Evolutionary conservation across 2,113 vertebrate genomes (phyloP).

Genomic region (Pampusana beccarii): DNA sequence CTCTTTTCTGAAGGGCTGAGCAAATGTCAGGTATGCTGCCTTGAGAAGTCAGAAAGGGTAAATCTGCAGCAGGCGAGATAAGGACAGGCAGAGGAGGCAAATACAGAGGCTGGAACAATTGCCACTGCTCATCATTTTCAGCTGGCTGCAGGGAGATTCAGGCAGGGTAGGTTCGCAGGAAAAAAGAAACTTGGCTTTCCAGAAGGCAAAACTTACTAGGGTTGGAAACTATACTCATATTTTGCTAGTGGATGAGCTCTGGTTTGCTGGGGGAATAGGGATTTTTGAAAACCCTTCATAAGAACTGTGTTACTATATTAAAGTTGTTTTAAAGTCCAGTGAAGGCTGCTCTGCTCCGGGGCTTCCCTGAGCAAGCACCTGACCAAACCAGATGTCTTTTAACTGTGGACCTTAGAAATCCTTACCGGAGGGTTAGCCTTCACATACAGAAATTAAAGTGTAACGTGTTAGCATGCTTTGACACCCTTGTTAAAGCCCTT

Average conservation of each 20-base stretch:
- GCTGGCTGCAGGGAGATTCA: background rate
- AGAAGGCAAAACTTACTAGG: background rate
- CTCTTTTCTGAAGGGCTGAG: slow-evolving; percentile 21
- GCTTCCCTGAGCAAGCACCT: background rate
- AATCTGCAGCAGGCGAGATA: slow-evolving; percentile 15
- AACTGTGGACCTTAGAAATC: background rate
- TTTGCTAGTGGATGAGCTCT: background rate
- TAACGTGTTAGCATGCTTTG: background rate
- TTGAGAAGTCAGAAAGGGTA: background rate
- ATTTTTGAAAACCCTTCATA: background rate
- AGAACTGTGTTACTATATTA: background rate
- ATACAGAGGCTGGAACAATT: background rate
- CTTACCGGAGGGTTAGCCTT: background rate
- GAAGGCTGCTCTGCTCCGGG: background rate
- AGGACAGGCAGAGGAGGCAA: background rate
- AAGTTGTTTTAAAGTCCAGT: background rate
- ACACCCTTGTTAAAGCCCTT: background rate
- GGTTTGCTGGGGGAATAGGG: background rate
- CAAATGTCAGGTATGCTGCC: background rate
- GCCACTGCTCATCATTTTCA: background rate
- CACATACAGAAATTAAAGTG: background rate
- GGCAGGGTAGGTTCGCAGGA: background rate
- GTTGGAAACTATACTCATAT: background rate
- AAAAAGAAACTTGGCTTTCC: background rate
- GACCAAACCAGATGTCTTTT: background rate